Conservation (phyloP, 2,113 vertebrate species). For the Pygoscelis antarcticus region DNA sequence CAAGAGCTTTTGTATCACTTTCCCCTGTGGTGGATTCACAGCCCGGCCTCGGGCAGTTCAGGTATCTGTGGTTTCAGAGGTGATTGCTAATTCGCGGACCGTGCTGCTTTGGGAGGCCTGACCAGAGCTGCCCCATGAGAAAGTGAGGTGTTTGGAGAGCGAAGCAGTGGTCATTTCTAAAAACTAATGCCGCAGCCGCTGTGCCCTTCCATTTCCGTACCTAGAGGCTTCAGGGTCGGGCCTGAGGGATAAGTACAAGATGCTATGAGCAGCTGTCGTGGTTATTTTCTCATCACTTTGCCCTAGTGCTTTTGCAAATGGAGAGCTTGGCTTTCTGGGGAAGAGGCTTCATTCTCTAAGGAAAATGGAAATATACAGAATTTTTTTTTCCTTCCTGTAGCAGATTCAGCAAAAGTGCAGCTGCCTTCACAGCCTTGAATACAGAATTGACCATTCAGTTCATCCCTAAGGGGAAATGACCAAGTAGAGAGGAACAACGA, state of each 20-base stretch:
- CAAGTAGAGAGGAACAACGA: conserved; percentile 33
- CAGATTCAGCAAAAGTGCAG: conserved; percentile 70
- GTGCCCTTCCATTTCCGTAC: background rate
- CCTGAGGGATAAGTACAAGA: background rate
- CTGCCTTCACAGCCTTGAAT: conserved; percentile 51
- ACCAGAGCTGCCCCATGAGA: background rate
- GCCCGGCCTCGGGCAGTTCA: background rate
- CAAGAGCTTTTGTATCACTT: background rate
- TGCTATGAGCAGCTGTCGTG: background rate
- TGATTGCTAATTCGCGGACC: background rate
- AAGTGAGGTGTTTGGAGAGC: background rate
- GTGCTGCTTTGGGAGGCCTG: background rate
- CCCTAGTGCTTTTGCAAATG: background rate
- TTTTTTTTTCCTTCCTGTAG: conserved; percentile 54
- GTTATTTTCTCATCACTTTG: background rate
- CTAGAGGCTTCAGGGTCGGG: background rate
- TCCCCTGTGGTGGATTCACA: background rate
- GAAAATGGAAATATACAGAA: conserved; percentile 51
- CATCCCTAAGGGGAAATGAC: conserved; percentile 41
- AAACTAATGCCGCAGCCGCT: background rate
- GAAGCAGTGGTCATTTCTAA: background rate
- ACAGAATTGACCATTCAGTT: conserved; percentile 59
- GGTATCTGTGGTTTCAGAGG: background rate
- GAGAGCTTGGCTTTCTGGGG: background rate
- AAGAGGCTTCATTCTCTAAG: conserved; percentile 20